Base-by-base conservation (phyloP, 2,113 vertebrate species). In the Ageneiosus marmoratus region DNA sequence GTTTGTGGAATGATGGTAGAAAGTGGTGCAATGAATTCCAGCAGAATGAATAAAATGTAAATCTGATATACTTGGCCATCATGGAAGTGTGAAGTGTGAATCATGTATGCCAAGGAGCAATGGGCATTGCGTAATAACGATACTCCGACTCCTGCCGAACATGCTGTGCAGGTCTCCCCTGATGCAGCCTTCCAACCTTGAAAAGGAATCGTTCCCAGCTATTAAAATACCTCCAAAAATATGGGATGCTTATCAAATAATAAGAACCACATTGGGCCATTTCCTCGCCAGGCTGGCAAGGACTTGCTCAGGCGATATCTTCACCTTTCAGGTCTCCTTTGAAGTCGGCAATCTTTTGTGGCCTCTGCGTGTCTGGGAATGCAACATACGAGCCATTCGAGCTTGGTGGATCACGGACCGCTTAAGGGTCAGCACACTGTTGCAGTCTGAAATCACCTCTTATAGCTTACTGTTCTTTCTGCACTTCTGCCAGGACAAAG, bases 211-310 rank as follows among this genome's bases (percentile, higher is more conserved):
- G 90, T 89, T 86, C 84, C 88, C 82, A 86, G 87, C 92, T 90
- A 92, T 94, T 94, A 93, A 94, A 94, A 94, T 94, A 91, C 92
- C 92, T 93, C 55, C 51, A 91, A 88, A 93, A 94, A 93, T 92
- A 94, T 90, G 90, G 92, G 92, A 94, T 93, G 91, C 92, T 94
- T 95, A 94, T 94, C 93, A 93, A 93, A 94, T 95, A 94, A 95
- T 93, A 92, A 82, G 92, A 93, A 94, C 90, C 93, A 94, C 90
- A 93, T 94, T 94, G 91, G 89, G 81, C 87, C 77, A 84, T 88
- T 91, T 90, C 62, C 85, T 80, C 76, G 80, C 85, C 79, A 85
- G 83, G 77, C 67, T 90, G 85, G 85, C 87, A 88, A 85, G 86
- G 84, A 81, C 85, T 89, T 81, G 81, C 86, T 63, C 81, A 85